Conservation (phyloP, 2,888 invertebrate genomes). For the Cerceris ruficornis region DNA sequence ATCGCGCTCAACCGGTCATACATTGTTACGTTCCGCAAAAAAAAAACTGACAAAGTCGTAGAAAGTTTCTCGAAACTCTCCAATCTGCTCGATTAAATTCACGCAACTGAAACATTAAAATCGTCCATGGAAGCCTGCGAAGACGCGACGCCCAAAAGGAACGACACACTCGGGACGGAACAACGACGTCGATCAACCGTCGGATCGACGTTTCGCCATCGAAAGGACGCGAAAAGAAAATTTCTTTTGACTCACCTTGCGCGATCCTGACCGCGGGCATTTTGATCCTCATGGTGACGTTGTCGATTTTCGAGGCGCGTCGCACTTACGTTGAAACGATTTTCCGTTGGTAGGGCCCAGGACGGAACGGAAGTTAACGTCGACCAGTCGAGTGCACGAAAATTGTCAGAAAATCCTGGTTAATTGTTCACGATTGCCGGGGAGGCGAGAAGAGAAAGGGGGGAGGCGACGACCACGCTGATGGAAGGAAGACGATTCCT, state of each 20-base stretch:
- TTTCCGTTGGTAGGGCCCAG: conserved; percentile 43
- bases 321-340: conserved; percentile 49
- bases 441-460: conserved; percentile 51
- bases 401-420: not conserved
- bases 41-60: not conserved
- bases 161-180: not conserved
- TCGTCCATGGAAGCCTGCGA: not conserved
- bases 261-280: conserved; percentile 98
- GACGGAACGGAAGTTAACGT: conserved; percentile 45
- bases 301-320: conserved; percentile 57
- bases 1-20: not conserved
- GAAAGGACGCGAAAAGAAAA: not conserved
- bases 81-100: not conserved
- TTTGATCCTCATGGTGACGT: conserved; percentile 96
- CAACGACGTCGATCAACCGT: not conserved
- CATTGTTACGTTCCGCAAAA: not conserved
- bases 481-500: conserved; percentile 27
- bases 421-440: conserved; percentile 15
- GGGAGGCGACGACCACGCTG: conserved; percentile 54
- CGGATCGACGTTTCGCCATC: not conserved
- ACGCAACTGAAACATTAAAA: not conserved
- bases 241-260: conserved; percentile 88
- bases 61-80: not conserved
- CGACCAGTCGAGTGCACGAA: not conserved
- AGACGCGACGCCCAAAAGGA: conserved; percentile 35